Percentiles rank a stretch among this genome's conserved stretches.
These are phyloP conservation scores for Petrocephalus zakoni DNA, from an alignment of 2,113 vertebrate species.

Conservation along the genomic window DNA sequence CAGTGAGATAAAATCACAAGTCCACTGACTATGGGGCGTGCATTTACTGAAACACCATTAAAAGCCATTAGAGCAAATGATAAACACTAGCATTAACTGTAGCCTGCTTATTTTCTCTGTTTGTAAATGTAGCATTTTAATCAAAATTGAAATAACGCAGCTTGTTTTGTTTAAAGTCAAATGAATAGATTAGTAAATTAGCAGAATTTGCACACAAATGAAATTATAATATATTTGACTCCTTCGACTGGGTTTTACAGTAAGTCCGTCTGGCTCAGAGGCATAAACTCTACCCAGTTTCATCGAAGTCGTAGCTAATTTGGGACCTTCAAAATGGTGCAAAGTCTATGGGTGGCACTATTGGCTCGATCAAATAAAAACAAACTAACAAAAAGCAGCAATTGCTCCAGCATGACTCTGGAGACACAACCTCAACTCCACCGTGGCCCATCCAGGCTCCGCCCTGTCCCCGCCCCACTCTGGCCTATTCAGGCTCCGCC, in stretches of 20 bases:
- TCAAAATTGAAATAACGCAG: background rate
- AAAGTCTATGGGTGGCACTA: background rate
- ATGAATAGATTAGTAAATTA: background rate
- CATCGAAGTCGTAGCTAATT: background rate
- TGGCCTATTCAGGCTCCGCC: background rate
- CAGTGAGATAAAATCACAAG: background rate
- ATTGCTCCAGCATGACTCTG: background rate
- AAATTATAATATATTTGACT: background rate
- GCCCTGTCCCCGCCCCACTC: slow-evolving; percentile 19
- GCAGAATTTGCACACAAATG: background rate
- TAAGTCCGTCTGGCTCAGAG: background rate
- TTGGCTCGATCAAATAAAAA: background rate
- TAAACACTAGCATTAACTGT: background rate
- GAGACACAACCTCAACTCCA: background rate
- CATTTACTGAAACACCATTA: background rate
- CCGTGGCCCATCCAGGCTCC: background rate
- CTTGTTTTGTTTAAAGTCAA: background rate
- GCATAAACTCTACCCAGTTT: background rate
- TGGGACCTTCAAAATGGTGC: background rate
- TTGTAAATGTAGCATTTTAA: background rate
- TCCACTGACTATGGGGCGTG: no score
- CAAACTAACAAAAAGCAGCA: background rate
- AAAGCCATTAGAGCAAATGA: background rate
- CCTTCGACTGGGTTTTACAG: background rate
- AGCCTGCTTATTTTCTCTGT: background rate